A percentile compares a stretch with the other conserved stretches of the same genome.
These are phyloP conservation scores for Drosophila putrida DNA, from an alignment of 2,888 invertebrate genomes.

Conservation along the genomic window DNA sequence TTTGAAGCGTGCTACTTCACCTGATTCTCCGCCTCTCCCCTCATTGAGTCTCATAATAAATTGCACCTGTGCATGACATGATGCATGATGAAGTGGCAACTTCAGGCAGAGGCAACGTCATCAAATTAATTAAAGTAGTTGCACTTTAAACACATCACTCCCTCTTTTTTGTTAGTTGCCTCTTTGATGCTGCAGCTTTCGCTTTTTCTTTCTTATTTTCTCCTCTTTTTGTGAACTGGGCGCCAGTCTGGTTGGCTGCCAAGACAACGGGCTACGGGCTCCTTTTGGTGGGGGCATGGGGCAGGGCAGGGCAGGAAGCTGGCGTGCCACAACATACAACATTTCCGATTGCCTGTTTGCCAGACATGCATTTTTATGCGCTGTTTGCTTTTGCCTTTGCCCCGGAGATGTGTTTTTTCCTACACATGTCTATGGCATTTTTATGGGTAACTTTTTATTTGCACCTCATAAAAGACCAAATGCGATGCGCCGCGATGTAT, in stretches of 20 bases:
- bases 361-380: conserved; percentile 78
- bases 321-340: conserved; percentile 14
- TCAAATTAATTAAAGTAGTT: conserved; percentile 73
- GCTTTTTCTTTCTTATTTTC: conserved; percentile 28
- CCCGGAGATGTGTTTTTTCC: conserved; percentile 26
- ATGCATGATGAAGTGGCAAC: conserved; percentile 61
- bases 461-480: conserved; percentile 84
- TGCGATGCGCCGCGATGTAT: conserved; percentile 80
- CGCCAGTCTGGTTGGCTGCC: conserved; percentile 19
- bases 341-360: conserved; percentile 20
- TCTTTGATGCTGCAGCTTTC: conserved; percentile 34
- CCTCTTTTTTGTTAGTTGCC: neutral
- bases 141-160: conserved; percentile 32
- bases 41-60: conserved; percentile 57
- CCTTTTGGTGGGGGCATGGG: conserved; percentile 1
- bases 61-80: conserved; percentile 82
- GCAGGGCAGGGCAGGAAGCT: neutral
- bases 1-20: conserved; percentile 62
- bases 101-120: conserved; percentile 16
- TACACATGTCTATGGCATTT: conserved; percentile 79
- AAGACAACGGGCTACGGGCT: conserved; percentile 5
- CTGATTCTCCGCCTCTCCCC: conserved; percentile 1
- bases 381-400: conserved; percentile 31
- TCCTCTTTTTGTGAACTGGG: neutral
- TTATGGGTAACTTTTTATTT: conserved; percentile 83